Percentiles rank a stretch among this genome's conserved stretches.
phyloP scores from a whole-genome alignment of 2,888 invertebrate genomes.

The Charanyca ferruginea region DNA sequence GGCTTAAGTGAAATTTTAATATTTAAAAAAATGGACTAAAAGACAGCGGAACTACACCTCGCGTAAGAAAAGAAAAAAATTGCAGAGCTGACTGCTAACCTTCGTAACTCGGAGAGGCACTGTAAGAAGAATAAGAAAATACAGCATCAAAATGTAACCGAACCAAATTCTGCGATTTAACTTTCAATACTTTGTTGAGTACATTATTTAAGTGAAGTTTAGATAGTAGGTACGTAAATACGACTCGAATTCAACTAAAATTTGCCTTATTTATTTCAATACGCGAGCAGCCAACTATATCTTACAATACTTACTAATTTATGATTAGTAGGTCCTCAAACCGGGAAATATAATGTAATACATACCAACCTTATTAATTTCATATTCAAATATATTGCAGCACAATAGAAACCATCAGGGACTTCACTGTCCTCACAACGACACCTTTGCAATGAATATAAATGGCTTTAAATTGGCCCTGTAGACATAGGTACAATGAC shows the following conservation, averaged over 20 bases:
- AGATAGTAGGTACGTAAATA: neutral
- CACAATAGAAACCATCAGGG: conserved; percentile 44
- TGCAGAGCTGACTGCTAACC: too few species aligned
- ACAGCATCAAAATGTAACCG: neutral
- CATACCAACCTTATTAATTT: conserved; percentile 6
- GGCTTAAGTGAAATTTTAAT: too few species aligned
- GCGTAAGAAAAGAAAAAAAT: too few species aligned
- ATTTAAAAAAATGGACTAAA: too few species aligned
- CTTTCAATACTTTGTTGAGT: too few species aligned
- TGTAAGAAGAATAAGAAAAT: too few species aligned
- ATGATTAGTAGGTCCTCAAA: neutral
- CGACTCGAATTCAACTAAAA: neutral
- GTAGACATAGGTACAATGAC: conserved; percentile 24
- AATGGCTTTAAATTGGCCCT: conserved; percentile 44
- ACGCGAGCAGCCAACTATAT: conserved; percentile 4
- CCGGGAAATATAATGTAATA: conserved; percentile 12
- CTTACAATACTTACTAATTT: conserved; percentile 29
- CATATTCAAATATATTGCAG: conserved; percentile 43
- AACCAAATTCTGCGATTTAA: neutral
- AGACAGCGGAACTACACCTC: too few species aligned
- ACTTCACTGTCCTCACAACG: conserved; percentile 18
- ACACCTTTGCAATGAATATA: conserved; percentile 47
- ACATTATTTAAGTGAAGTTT: neutral
- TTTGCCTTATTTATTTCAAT: conserved; percentile 8
- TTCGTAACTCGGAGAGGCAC: too few species aligned